Percentiles rank a stretch among this genome's conserved stretches.
Evolutionary conservation across 2,888 invertebrate genomes (phyloP).

Genomic region (Netelia virgata): DNA sequence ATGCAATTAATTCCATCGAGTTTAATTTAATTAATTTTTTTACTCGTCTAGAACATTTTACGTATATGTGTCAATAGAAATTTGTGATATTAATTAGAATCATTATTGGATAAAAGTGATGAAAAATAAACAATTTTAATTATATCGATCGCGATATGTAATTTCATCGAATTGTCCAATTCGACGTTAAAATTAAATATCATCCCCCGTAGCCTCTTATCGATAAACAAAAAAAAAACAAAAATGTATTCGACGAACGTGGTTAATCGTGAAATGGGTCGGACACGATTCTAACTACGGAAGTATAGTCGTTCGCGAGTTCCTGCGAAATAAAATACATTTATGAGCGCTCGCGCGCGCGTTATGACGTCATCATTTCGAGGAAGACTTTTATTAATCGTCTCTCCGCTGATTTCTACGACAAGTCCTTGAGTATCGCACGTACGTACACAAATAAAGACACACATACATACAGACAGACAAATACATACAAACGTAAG

Average conservation of each 20-base stretch:
- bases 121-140: too few relatives aligned
- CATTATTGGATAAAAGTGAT: too few relatives aligned
- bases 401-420: conserved; percentile 75
- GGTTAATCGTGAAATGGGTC: background rate
- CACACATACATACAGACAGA: background rate
- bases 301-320: conserved; percentile 41
- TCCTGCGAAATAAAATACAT: conserved; percentile 33
- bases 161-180: too few relatives aligned
- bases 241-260: background rate
- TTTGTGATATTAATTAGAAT: too few relatives aligned
- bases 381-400: conserved; percentile 74
- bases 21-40: too few relatives aligned
- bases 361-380: conserved; percentile 59
- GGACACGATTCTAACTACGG: conserved; percentile 12
- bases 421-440: conserved; percentile 78
- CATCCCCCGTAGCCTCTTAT: too few relatives aligned
- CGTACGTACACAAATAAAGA: conserved; percentile 69
- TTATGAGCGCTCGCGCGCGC: conserved; percentile 9
- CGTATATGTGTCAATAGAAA: too few relatives aligned
- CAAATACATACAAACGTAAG: conserved; percentile 49
- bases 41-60: too few relatives aligned
- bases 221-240: background rate
- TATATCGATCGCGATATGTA: too few relatives aligned
- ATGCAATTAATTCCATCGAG: too few relatives aligned
- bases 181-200: too few relatives aligned